Percentiles rank a stretch among this genome's conserved stretches.
phyloP scores from a whole-genome alignment of 53 echinoderm and acorn worm genomes.

The Antedon mediterranea region DNA sequence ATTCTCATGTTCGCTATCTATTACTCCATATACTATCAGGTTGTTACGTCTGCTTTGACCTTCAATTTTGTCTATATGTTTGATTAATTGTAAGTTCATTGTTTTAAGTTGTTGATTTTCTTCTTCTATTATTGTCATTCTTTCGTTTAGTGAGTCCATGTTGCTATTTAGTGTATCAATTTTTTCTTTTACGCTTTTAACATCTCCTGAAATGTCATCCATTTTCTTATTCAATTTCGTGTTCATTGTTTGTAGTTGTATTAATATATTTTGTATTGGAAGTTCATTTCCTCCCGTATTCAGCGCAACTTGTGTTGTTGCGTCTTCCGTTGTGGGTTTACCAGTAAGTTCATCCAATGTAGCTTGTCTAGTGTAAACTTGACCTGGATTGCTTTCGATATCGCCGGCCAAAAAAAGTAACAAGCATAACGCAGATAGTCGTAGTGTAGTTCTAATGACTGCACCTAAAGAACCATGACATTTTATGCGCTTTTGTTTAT shows the following conservation, averaged over 20 bases:
- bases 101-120: background rate
- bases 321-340: background rate
- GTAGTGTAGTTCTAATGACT: background rate
- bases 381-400: background rate
- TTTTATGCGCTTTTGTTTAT: background rate
- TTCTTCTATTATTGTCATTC: background rate
- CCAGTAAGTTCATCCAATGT: background rate
- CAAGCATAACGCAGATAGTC: background rate
- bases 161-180: background rate
- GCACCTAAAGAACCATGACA: background rate
- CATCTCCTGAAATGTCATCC: background rate
- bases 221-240: background rate
- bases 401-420: background rate
- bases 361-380: background rate
- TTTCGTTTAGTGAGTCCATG: background rate
- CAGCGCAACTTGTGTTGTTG: too few species aligned
- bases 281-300: too few species aligned
- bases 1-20: background rate
- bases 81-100: background rate
- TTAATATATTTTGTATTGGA: background rate
- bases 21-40: background rate
- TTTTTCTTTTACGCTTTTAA: background rate
- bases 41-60: background rate
- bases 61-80: background rate
- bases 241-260: background rate